Conservation (phyloP, 2,797 vertebrate genomes). For the Periophthalmus magnuspinnatus region DNA sequence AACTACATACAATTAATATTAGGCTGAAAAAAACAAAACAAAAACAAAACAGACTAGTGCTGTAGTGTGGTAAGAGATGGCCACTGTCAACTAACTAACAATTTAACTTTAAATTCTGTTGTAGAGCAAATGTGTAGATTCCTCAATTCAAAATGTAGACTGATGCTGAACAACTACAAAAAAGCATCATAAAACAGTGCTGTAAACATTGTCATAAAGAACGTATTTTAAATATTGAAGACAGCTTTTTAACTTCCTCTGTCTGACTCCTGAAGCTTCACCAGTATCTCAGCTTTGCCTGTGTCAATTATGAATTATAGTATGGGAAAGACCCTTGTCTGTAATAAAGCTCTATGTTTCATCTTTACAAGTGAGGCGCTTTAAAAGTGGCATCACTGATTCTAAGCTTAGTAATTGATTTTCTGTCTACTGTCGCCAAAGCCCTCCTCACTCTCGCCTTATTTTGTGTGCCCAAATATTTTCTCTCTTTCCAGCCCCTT, state of each 20-base stretch:
- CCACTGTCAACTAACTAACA: not conserved
- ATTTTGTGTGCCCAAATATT: constrained; percentile 18
- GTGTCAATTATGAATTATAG: constrained; percentile 25
- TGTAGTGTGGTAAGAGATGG: too few species aligned
- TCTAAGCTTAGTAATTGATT: constrained; percentile 52
- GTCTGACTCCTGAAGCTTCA: not conserved
- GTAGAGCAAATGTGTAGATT: too few species aligned
- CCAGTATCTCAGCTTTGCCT: not conserved
- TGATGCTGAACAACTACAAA: too few species aligned
- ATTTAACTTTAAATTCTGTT: too few species aligned
- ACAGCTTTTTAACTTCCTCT: not conserved
- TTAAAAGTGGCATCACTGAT: constrained; percentile 39
- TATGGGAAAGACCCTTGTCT: constrained; percentile 8
- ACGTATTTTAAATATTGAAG: not conserved
- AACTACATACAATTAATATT: not conserved
- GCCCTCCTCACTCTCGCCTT: constrained; percentile 21
- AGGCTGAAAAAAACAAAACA: not conserved
- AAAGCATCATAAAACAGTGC: too few species aligned
- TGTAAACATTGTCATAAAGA: not conserved
- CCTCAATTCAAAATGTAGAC: too few species aligned
- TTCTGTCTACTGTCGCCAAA: constrained; percentile 39
- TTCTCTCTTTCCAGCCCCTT: constrained; percentile 20
- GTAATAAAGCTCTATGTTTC: constrained; percentile 27
- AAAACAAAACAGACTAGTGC: not conserved
- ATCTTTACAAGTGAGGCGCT: constrained; percentile 35